Evolutionary conservation across 2,113 vertebrate species (phyloP).

Genomic region (Coreoperca whiteheadi): DNA sequence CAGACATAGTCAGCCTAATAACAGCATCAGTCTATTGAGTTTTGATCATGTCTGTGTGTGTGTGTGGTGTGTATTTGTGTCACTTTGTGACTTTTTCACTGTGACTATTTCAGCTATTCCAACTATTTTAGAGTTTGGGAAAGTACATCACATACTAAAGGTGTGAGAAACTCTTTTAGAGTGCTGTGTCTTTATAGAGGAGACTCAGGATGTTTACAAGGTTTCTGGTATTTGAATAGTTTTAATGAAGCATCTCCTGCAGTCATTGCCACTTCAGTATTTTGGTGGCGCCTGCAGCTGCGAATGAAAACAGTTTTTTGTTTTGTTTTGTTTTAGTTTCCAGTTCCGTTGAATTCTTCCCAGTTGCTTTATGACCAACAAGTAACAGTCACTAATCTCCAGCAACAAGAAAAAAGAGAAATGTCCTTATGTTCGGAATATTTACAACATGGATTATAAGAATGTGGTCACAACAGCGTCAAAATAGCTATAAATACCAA

Average conservation of each 20-base stretch:
- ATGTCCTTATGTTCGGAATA: not conserved
- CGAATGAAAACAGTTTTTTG: not conserved
- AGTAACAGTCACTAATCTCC: not conserved
- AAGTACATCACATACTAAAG: conserved; percentile 17
- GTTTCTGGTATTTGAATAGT: not conserved
- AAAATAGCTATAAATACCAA: not conserved
- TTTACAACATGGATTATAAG: not conserved
- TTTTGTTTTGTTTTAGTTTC: not conserved
- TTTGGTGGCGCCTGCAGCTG: conserved; percentile 2
- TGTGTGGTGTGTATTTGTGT: conserved; percentile 26
- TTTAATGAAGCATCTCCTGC: conserved; percentile 45
- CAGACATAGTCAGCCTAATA: conserved; percentile 17
- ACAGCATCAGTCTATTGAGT: not conserved
- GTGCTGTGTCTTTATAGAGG: conserved; percentile 1
- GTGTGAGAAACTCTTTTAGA: conserved; percentile 13
- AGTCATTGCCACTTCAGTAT: not conserved
- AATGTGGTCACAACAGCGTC: not conserved
- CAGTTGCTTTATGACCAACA: not conserved
- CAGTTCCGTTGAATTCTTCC: not conserved
- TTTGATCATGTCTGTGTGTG: conserved; percentile 10
- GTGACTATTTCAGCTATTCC: conserved; percentile 8
- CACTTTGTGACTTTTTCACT: conserved; percentile 31
- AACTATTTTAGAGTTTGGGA: conserved; percentile 27
- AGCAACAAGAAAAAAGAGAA: not conserved
- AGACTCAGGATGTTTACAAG: conserved; percentile 18